Evolutionary conservation across 2,888 invertebrate genomes (phyloP).

Genomic region (Pachliopta kotzebuea): DNA sequence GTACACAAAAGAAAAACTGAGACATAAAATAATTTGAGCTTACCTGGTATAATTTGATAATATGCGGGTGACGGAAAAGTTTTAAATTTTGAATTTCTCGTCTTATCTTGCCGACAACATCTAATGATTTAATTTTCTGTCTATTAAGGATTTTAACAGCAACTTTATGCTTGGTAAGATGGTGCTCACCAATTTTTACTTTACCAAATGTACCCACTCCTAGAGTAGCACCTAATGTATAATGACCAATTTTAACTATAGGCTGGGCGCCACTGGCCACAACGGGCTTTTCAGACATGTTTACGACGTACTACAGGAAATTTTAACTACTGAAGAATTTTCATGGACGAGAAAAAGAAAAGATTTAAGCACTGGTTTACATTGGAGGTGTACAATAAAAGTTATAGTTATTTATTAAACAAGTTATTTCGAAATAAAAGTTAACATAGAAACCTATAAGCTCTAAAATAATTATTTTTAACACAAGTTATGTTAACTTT

Average conservation of each 20-base stretch:
- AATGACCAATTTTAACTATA: constrained; percentile 98
- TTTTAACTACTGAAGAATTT: constrained; percentile 16
- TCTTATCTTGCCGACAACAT: constrained; percentile 99
- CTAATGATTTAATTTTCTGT: constrained; percentile 98
- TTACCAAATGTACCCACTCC: constrained; percentile 99
- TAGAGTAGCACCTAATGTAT: constrained; percentile 91
- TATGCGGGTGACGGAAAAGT: constrained; percentile 99
- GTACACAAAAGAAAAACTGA: no score
- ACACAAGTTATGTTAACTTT: no score
- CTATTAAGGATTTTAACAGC: constrained; percentile 99
- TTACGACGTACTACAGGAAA: constrained; percentile 33
- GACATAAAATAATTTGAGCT: constrained; percentile 12
- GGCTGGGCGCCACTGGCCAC: constrained; percentile 81
- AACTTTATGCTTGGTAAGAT: constrained; percentile 98
- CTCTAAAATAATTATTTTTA: no score
- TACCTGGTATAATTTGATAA: constrained; percentile 96
- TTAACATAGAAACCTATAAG: no score
- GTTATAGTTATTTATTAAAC: no score
- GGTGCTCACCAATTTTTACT: constrained; percentile 99
- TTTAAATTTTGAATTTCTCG: constrained; percentile 99
- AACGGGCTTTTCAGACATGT: constrained; percentile 68
- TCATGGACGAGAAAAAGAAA: neutral
- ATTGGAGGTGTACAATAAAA: neutral
- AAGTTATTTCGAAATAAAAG: no score
- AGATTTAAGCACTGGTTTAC: neutral